Evolutionary conservation across 2,797 vertebrate species (phyloP).

Genomic region (Cossypha caffra): DNA sequence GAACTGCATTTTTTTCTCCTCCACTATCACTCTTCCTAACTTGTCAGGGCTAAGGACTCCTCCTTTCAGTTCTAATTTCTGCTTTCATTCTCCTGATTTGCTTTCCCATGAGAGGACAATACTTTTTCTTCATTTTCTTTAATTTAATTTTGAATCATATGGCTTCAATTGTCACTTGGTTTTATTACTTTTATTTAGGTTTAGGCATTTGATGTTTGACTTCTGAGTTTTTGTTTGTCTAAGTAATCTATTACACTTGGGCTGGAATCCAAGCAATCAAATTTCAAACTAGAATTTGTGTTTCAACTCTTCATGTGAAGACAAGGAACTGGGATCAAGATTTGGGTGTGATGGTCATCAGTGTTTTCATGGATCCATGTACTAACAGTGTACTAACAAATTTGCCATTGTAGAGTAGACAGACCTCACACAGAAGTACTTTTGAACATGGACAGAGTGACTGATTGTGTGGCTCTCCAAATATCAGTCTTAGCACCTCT

Average conservation of each 20-base stretch:
- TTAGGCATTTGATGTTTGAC: background rate
- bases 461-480: rapidly evolving
- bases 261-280: background rate
- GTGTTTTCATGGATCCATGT: background rate
- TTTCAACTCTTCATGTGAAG: background rate
- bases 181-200: background rate
- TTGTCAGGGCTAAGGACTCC: rapidly evolving
- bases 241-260: background rate
- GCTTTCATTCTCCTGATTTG: background rate
- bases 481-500: background rate
- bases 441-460: background rate
- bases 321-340: background rate
- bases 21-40: background rate
- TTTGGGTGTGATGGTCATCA: background rate
- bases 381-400: no score
- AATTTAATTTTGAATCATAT: background rate
- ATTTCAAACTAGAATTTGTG: background rate
- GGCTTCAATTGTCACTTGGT: background rate
- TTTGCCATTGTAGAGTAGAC: background rate
- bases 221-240: background rate
- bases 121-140: background rate
- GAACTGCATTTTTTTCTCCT: rapidly evolving
- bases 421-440: background rate
- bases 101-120: background rate
- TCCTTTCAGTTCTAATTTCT: background rate